Evolutionary conservation across 2,888 invertebrate species (phyloP).

Genomic region (Dasysyrphus albostriatus): DNA sequence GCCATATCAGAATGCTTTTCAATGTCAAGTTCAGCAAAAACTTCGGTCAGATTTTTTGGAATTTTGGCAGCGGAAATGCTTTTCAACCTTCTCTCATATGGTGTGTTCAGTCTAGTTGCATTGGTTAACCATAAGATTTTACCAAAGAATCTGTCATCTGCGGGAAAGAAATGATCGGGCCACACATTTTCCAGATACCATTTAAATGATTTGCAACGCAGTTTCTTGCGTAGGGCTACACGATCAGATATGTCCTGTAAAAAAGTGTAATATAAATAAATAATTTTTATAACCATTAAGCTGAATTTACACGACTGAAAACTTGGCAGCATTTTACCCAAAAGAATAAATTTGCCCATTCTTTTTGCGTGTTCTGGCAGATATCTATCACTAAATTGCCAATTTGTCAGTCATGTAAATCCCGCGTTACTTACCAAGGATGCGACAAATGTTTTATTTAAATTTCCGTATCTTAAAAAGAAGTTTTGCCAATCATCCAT

Average conservation of each 20-base stretch:
- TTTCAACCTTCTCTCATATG: conserved; percentile 80
- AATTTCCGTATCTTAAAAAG: conserved; percentile 93
- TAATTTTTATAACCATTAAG: no score
- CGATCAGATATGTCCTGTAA: conserved; percentile 86
- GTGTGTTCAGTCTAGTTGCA: conserved; percentile 79
- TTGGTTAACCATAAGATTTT: conserved; percentile 86
- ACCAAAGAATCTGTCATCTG: conserved; percentile 94
- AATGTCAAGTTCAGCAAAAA: conserved; percentile 80
- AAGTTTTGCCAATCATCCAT: conserved; percentile 99
- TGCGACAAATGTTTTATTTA: conserved; percentile 82
- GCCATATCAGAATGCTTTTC: conserved; percentile 78
- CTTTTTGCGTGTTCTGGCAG: no score
- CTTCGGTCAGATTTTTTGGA: conserved; percentile 79
- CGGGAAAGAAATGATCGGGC: conserved; percentile 98
- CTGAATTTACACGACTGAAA: no score
- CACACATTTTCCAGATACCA: conserved; percentile 98
- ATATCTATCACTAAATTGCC: no score
- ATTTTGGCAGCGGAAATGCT: conserved; percentile 79
- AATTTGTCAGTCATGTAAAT: no score
- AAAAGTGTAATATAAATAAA: conserved; percentile 73
- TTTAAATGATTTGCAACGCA: conserved; percentile 93
- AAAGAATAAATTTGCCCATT: no score
- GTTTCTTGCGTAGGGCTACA: conserved; percentile 87
- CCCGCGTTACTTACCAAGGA: conserved; percentile 24
- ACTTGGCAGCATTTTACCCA: no score